Evolutionary conservation across 2,797 vertebrate species (phyloP).

Genomic region (Varecia variegata): DNA sequence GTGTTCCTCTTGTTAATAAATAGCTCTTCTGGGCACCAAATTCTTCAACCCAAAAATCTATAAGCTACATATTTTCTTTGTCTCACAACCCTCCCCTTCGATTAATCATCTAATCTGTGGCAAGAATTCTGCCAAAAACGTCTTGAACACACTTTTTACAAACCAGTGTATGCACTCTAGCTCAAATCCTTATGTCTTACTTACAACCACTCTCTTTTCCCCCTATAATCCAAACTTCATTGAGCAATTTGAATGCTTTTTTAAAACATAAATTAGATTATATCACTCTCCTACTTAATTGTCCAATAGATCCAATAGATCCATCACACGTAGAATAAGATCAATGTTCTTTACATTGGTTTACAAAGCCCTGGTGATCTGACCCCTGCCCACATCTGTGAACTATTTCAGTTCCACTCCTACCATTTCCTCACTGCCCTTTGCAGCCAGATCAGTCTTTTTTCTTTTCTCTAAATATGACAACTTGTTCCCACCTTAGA

Average conservation of each 20-base stretch:
- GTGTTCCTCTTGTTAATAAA: background rate
- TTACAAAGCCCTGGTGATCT: background rate
- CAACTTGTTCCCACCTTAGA: background rate
- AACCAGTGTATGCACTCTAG: background rate
- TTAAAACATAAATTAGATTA: background rate
- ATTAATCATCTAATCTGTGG: background rate
- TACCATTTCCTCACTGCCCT: background rate
- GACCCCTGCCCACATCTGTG: background rate
- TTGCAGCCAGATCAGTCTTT: background rate
- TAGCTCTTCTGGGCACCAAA: background rate
- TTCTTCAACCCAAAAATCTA: background rate
- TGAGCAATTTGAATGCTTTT: background rate
- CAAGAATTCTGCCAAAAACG: background rate
- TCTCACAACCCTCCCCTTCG: background rate
- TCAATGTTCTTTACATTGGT: background rate
- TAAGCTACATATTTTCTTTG: background rate
- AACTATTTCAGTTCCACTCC: background rate
- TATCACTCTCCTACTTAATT: background rate
- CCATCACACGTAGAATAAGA: background rate
- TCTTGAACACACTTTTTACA: background rate
- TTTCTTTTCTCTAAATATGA: background rate
- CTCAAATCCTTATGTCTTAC: background rate
- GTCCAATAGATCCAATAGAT: background rate
- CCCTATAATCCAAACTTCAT: background rate
- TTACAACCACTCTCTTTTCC: background rate